Base-by-base conservation (phyloP, 2,888 invertebrate species). In the Xestia rhomboidea region DNA sequence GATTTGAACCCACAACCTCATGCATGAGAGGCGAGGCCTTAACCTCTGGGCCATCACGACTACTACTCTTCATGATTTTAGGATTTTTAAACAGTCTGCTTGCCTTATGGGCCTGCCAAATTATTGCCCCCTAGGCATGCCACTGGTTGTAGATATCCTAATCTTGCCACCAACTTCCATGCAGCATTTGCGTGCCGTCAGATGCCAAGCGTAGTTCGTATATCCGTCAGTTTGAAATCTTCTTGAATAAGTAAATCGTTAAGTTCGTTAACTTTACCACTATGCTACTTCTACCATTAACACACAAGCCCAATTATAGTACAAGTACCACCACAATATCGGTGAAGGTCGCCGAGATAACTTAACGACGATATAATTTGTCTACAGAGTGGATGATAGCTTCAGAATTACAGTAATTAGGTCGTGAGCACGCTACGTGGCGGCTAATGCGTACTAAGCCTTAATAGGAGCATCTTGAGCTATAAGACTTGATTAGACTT, bases 301-400 rank as follows among this genome's bases (percentile, higher is more conserved):
- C 72, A 76, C 63, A 71, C 21, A 63, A 75, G 68, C 72, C 41
- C 80, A 69, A 68, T 66, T 63, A 60, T 41, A 54, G 21, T 24
- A 63, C 44, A 77, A 79, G 72, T 62, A 73, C 41, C 30, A 60
- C 62, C 74, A 77, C 72, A 71, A 83, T 79, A 75, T 86, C 68
- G 86, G 76, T 81, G 86, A 88, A 87, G 88, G 85, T 77, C 77
- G 44, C 7, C 21, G 2, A 74, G 70, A 85, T 79, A 79, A 70
- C 73, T 77, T 72, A 79, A 79, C 64, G 76, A 76, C 76, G 54
- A 73, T 82, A 76, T 88, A 84, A 87, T 87, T 84, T 81, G 79
- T 73, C 68, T 86, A 51, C 57, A 8, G 46, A 76, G 79, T 72
- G 54, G 76, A 83, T 79, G 81, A 79, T 82, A 77, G 69, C 77